Base-by-base conservation (phyloP, 2,888 invertebrate genomes). In the Ornithoptera priamus region DNA sequence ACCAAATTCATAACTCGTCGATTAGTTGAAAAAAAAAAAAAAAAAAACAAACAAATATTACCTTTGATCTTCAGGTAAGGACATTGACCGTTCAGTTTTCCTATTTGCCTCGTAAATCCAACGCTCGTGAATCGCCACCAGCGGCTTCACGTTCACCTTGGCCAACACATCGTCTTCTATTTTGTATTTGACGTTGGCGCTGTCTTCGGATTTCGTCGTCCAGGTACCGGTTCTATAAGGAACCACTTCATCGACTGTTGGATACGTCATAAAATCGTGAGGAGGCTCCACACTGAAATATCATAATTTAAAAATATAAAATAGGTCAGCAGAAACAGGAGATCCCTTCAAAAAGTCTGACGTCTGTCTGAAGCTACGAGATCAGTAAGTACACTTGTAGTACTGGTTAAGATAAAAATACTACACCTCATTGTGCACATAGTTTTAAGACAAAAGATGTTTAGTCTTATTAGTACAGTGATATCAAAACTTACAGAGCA, bases 51-150 rank as follows among this genome's bases (percentile, higher is more conserved):
- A 46, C 15, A 46, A 46, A 46, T 0, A 15, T 46, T 68, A 91
- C 92, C 88, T 87, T 70, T 84, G 84, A 73, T 88, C 85, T 68
- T 92, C 91, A 24, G 91, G 92, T 71, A 92, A 74, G 2, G 91
- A 90, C 83, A 87, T 79, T 0, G 91, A 89, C 50, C 92, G 81
- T 1, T 78, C 82, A 1, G 85, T 84, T 74, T 90, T 91, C 73
- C 83, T 84, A 53, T 87, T 90, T 1, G 92, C 91, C 75, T 93
- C 93, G 71, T 88, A 85, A 65, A 93, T 93, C 93, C 92, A 92
- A 59, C 81, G 79, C 78, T 93, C 93, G 75, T 93, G 93, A 69
- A 92, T 91, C 0, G 92, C 93, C 0, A 93, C 93, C 46, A 93
- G 75, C 0, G 93, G 93, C 69, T 89, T 90, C 30, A 93, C 91